Percentiles rank a stretch among this genome's conserved stretches.
Evolutionary conservation across 2,797 vertebrate species (phyloP).

Genomic region (Helostoma temminkii): DNA sequence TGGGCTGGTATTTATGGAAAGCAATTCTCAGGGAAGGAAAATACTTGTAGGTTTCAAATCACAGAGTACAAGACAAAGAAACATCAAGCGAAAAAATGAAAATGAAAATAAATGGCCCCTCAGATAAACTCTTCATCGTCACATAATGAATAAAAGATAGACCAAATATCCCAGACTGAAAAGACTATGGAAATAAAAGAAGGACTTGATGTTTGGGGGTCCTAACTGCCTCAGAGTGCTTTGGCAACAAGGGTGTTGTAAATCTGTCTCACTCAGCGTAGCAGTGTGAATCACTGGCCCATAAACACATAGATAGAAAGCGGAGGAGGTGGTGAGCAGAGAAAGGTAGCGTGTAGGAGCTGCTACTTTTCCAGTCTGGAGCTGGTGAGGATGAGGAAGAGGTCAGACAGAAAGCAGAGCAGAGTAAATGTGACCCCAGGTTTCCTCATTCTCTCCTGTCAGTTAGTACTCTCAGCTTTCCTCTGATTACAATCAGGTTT

Average conservation of each 20-base stretch:
- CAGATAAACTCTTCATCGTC: not conserved
- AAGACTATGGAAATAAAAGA: not conserved
- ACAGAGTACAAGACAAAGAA: not conserved
- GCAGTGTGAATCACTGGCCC: conserved; percentile 5
- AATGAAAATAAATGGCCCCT: not conserved
- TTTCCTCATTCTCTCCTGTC: conserved; percentile 7
- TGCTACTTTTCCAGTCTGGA: not conserved
- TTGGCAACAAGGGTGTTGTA: not conserved
- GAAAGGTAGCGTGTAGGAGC: not conserved
- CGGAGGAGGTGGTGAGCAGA: not conserved
- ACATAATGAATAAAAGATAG: not conserved
- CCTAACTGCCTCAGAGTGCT: no score
- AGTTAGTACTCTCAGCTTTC: no score
- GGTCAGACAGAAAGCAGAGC: conserved; percentile 2
- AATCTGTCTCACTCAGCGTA: not conserved
- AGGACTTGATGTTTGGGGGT: not conserved
- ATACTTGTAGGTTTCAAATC: not conserved
- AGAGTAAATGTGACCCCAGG: not conserved
- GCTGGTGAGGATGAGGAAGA: conserved; percentile 4
- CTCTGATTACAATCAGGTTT: conserved; percentile 38
- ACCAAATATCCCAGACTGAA: no score
- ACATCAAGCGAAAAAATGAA: not conserved
- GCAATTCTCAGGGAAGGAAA: conserved; percentile 6
- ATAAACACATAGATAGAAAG: conserved; percentile 24
- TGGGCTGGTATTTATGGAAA: conserved; percentile 39